These are phyloP conservation scores for Nematostella vectensis DNA, from an alignment of 92 coral and sea anemone genomes.

Conservation along the genomic window DNA sequence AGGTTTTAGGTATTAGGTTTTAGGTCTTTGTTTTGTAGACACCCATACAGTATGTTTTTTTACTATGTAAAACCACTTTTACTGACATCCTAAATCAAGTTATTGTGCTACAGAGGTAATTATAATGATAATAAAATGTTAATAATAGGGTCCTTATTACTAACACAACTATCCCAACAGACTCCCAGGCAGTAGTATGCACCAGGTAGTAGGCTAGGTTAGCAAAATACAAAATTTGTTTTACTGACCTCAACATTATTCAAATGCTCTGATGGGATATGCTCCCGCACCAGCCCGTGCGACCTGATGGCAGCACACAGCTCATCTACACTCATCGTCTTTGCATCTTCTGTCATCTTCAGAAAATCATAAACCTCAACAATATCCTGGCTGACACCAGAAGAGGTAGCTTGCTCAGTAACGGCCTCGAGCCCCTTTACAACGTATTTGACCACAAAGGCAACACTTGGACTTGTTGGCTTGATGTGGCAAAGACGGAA, in stretches of 20 bases:
- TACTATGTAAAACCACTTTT: no score
- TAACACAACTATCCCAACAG: no score
- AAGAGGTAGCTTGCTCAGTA: slow-evolving; percentile 35
- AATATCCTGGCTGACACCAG: slow-evolving; percentile 59
- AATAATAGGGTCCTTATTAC: no score
- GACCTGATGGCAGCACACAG: slow-evolving; percentile 46
- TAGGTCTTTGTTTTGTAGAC: no score
- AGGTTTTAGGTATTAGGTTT: no score
- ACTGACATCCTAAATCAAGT: no score
- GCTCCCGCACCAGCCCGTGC: slow-evolving; percentile 77
- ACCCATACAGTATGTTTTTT: no score
- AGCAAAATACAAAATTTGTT: no score
- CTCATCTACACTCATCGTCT: slow-evolving; percentile 44
- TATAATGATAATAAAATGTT: no score
- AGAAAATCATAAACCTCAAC: slow-evolving; percentile 43
- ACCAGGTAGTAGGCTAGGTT: no score
- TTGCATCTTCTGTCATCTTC: slow-evolving; percentile 57
- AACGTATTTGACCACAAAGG: slow-evolving; percentile 61
- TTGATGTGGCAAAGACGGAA: slow-evolving; percentile 82
- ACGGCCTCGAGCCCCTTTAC: slow-evolving; percentile 67
- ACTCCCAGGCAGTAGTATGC: no score
- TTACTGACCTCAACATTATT: slow-evolving; percentile 52
- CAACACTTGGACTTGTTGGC: slow-evolving; percentile 21
- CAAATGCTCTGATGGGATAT: slow-evolving; percentile 74
- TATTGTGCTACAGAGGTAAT: no score